Base-by-base conservation (phyloP, 2,113 vertebrate species). In the Phyllostomus hastatus region DNA sequence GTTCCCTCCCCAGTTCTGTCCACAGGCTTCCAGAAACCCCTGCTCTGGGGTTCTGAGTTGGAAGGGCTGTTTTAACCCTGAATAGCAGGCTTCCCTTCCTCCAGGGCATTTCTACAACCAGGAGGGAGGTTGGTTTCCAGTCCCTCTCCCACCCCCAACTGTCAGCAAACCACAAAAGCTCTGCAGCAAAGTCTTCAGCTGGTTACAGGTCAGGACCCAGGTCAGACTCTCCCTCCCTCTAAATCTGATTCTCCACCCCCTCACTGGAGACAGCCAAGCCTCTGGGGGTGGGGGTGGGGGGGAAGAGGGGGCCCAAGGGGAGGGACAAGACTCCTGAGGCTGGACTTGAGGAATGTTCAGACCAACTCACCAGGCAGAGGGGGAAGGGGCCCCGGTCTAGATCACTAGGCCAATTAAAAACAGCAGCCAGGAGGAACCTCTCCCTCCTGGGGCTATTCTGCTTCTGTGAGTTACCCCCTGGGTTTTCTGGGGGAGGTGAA, bases 161-260 rank as follows among this genome's bases (percentile, higher is more conserved):
- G 75, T n/a, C 41, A 76, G 73, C 69, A 57, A 79, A 80, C 69
- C 67, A 95, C 93, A 93, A 91, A 95, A 92, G 73, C 85, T 59
- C 64, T 20, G 46, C 26, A 72, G 38, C 38, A 41, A 41, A 75
- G 19, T 85, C 84, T 70, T 94, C 67, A 48, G 93, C 57, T n/a
- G 52, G 91, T 61, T 76, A 90, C 80, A 97, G 97, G 96, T 96
- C 97, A 97, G 48, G 76, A 92, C 83, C 88, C 80, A 91, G 95
- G 91, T 90, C 97, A 95, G 90, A 88, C 73, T 81, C 69, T 83
- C 90, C 90, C 84, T 66, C 91, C 96, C 84, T 79, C 94, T 70
- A 76, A 89, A 82, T 81, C 85, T 61, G 75, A 59, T 64, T 82
- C 81, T 94, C 96, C 38, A 94, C 50, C 89, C 89, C 88, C 64